Evolutionary conservation across 2,797 vertebrate species (phyloP).

Genomic region (Myiotriccus ornatus): DNA sequence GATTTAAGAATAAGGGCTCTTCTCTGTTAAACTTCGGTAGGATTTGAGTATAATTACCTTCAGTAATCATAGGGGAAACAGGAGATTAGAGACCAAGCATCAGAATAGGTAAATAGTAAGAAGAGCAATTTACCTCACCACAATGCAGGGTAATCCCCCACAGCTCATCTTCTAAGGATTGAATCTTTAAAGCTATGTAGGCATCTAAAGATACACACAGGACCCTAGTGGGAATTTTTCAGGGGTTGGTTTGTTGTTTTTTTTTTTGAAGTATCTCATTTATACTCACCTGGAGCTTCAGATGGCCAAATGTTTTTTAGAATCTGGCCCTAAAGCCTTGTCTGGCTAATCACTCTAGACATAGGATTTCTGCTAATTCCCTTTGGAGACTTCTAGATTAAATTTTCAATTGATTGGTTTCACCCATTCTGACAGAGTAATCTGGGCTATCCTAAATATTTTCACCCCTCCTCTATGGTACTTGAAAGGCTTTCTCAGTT

Average conservation of each 20-base stretch:
- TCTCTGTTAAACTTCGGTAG: not conserved
- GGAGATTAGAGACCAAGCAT: constrained; percentile 1
- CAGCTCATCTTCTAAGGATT: not conserved
- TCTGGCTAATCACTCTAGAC: not conserved
- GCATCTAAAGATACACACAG: not conserved
- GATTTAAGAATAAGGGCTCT: not conserved
- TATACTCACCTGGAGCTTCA: not conserved
- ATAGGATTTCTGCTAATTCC: not conserved
- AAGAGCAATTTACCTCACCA: not conserved
- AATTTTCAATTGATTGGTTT: not conserved
- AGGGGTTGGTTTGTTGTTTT: no score
- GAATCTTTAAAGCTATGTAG: not conserved
- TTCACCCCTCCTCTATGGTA: not conserved
- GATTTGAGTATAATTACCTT: constrained; percentile 13
- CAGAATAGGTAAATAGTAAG: not conserved
- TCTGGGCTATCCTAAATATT: not conserved
- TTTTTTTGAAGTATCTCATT: not conserved
- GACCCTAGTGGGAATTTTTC: not conserved
- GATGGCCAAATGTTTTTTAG: not conserved
- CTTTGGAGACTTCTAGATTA: not conserved
- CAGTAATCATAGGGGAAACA: not conserved
- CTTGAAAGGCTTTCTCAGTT: not conserved
- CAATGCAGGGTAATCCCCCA: not conserved
- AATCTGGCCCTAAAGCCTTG: not conserved
- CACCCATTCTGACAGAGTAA: not conserved